Conservation (phyloP, 2,888 invertebrate genomes). For the Conops quadrifasciatus region DNA sequence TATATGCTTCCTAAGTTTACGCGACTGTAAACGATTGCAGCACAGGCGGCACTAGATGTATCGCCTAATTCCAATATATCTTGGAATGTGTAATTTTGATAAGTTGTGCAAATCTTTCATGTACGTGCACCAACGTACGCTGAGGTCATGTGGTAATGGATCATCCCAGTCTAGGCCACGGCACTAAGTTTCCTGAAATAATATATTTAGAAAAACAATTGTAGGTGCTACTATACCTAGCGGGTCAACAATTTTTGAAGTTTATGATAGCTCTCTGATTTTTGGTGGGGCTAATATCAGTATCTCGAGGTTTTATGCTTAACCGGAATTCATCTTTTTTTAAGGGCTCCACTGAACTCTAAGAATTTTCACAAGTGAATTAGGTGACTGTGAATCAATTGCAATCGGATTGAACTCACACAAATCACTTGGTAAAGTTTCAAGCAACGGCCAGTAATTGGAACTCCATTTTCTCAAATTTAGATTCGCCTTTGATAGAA, state of each 20-base stretch:
- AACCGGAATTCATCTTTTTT: too few species aligned
- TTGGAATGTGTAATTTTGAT: too few species aligned
- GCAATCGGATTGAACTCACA: constrained; percentile 31
- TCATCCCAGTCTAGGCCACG: constrained; percentile 34
- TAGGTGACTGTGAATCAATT: too few species aligned
- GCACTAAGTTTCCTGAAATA: constrained; percentile 35
- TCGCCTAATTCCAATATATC: too few species aligned
- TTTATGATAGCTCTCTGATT: constrained; percentile 16
- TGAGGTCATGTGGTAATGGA: neutral
- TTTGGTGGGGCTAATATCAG: constrained; percentile 17
- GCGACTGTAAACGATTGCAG: too few species aligned
- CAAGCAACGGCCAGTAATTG: constrained; percentile 24
- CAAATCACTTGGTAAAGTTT: constrained; percentile 21
- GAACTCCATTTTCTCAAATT: constrained; percentile 23
- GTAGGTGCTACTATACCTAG: constrained; percentile 24
- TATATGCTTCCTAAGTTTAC: too few species aligned
- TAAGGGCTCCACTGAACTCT: too few species aligned
- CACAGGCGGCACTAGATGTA: too few species aligned
- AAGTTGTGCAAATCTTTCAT: too few species aligned
- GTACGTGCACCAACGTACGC: constrained; percentile 6
- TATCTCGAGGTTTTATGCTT: neutral
- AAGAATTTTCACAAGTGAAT: too few species aligned
- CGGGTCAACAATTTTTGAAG: constrained; percentile 29
- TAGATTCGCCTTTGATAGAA: constrained; percentile 17
- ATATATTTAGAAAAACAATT: constrained; percentile 28